phyloP scores from a whole-genome alignment of 1,140 invertebrate species.

The Aphaenogaster ashmeadi region DNA sequence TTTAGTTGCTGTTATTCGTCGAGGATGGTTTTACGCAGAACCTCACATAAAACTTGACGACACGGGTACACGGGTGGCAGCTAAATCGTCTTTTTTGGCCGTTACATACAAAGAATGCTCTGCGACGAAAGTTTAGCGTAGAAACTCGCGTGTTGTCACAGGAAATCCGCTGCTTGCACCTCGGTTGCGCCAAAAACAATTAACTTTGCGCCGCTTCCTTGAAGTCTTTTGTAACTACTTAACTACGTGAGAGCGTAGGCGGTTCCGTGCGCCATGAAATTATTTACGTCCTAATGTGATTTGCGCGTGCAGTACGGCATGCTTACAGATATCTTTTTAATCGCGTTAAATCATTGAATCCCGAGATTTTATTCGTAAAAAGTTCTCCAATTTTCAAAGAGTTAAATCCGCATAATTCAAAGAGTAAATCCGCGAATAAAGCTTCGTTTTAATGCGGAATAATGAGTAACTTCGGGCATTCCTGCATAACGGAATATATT shows the following conservation, averaged over 20 bases:
- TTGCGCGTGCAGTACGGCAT: neutral
- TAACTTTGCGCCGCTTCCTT: conserved; percentile 55
- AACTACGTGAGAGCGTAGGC: conserved; percentile 33
- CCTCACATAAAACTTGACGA: conserved; percentile 31
- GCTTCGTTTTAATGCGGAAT: neutral
- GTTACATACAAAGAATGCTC: conserved; percentile 45
- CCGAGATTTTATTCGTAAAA: neutral
- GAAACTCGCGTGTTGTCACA: conserved; percentile 45
- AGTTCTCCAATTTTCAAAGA: neutral
- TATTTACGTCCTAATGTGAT: conserved; percentile 47
- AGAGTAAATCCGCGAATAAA: neutral
- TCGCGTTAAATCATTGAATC: conserved; percentile 10
- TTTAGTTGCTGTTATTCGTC: neutral
- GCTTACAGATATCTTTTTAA: neutral
- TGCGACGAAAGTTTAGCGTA: conserved; percentile 43
- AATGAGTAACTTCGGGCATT: neutral
- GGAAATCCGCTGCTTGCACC: conserved; percentile 5
- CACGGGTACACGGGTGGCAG: neutral
- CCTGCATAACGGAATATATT: neutral
- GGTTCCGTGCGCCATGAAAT: conserved; percentile 16
- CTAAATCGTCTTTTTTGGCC: conserved; percentile 36
- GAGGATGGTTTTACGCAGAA: neutral
- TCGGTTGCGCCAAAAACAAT: conserved; percentile 57
- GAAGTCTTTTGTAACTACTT: conserved; percentile 60
- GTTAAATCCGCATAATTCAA: neutral